Percentiles rank a stretch among this genome's conserved stretches.
These are phyloP conservation scores for Drosophila erecta DNA, from an alignment of 1,140 invertebrate genomes.

Conservation along the genomic window DNA sequence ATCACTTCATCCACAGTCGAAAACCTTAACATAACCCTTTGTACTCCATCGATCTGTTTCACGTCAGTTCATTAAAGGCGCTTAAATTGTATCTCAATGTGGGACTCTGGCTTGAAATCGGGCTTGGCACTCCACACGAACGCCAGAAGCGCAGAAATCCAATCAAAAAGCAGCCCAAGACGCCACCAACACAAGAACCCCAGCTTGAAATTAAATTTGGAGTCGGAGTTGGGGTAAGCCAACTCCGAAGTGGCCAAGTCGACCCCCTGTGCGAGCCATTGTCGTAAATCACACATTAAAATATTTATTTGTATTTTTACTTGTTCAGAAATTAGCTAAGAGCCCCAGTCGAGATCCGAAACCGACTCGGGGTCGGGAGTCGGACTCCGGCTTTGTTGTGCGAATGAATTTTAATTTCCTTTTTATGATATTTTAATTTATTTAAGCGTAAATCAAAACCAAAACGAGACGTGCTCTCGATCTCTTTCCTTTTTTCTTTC, in stretches of 20 bases:
- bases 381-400: conserved; percentile 60
- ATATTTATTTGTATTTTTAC: conserved; percentile 85
- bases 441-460: conserved; percentile 84
- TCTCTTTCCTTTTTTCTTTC: conserved; percentile 11
- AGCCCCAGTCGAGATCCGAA: conserved; percentile 48
- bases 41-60: not conserved
- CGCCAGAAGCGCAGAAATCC: conserved; percentile 84
- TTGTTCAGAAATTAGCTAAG: conserved; percentile 84
- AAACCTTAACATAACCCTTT: not conserved
- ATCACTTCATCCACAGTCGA: too few species aligned
- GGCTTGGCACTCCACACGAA: conserved; percentile 41
- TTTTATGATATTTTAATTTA: conserved; percentile 85
- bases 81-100: conserved; percentile 78
- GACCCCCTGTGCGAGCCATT: conserved; percentile 82
- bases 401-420: conserved; percentile 85
- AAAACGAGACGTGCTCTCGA: conserved; percentile 66
- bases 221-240: conserved; percentile 14
- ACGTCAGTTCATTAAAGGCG: conserved; percentile 75
- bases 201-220: not conserved
- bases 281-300: conserved; percentile 85
- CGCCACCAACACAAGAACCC: conserved; percentile 42
- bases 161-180: conserved; percentile 79
- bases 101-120: conserved; percentile 13
- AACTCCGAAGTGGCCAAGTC: conserved; percentile 22
- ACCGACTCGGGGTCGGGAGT: conserved; percentile 18